Conservation (phyloP, 2,113 vertebrate species). For the Marmota monax region DNA sequence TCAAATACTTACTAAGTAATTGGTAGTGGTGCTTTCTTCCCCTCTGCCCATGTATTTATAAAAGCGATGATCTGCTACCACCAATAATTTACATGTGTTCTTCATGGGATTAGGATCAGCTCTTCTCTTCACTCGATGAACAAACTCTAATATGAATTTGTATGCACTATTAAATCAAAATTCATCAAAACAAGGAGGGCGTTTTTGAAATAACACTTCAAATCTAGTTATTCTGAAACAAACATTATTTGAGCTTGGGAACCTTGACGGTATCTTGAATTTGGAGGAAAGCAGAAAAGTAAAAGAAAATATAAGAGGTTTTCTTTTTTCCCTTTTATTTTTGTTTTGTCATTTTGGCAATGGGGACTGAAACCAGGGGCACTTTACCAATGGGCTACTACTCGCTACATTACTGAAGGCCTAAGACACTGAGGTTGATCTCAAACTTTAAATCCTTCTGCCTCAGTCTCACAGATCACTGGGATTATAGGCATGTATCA, state of each 20-base stretch:
- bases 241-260: background rate
- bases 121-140: constrained; percentile 90
- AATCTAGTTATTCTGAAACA: constrained; percentile 49
- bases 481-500: too few relatives aligned
- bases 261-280: background rate
- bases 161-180: constrained; percentile 76
- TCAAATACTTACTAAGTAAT: constrained; percentile 93
- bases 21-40: constrained; percentile 97
- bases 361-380: too few relatives aligned
- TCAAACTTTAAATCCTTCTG: too few relatives aligned
- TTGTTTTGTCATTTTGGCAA: too few relatives aligned
- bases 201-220: constrained; percentile 46
- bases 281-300: constrained; percentile 36
- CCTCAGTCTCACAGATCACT: too few relatives aligned
- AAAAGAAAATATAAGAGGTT: constrained; percentile 9
- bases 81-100: constrained; percentile 96
- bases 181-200: constrained; percentile 48
- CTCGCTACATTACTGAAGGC: too few relatives aligned
- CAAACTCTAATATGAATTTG: constrained; percentile 81
- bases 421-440: too few relatives aligned
- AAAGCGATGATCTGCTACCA: constrained; percentile 98
- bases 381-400: too few relatives aligned
- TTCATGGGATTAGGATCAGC: constrained; percentile 88
- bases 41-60: constrained; percentile 95
- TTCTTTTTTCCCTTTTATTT: background rate